Percentiles rank a stretch among this genome's conserved stretches.
These are phyloP conservation scores for Linnaemya tessellans DNA, from an alignment of 2,888 invertebrate species.

Conservation along the genomic window DNA sequence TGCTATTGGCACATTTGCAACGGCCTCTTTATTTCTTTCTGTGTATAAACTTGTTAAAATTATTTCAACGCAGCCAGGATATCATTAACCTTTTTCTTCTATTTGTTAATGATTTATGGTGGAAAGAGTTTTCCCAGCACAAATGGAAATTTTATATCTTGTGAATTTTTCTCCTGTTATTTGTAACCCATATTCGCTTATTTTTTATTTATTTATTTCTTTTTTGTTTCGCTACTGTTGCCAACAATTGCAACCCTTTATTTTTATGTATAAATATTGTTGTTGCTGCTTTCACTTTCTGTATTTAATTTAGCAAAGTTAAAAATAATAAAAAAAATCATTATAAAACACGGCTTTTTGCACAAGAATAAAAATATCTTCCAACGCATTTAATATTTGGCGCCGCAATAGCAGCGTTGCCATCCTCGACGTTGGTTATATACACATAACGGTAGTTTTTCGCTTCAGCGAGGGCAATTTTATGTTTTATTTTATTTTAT, in stretches of 20 bases:
- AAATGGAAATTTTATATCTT: constrained; percentile 25
- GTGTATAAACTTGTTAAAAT: neutral
- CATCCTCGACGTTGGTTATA: constrained; percentile 36
- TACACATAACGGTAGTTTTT: constrained; percentile 5
- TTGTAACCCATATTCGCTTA: constrained; percentile 50
- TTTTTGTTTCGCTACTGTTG: constrained; percentile 16
- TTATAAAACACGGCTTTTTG: constrained; percentile 17
- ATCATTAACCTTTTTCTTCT: constrained; percentile 23
- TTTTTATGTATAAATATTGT: neutral
- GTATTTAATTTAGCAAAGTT: constrained; percentile 14
- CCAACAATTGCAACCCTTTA: constrained; percentile 41
- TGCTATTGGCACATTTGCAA: no score
- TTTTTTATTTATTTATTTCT: neutral
- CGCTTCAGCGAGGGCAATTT: neutral
- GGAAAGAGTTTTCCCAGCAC: neutral
- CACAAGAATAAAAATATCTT: constrained; percentile 38
- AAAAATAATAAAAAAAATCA: constrained; percentile 15
- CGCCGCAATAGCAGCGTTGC: constrained; percentile 47
- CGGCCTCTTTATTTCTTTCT: no score
- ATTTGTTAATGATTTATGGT: constrained; percentile 20
- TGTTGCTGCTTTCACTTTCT: constrained; percentile 48
- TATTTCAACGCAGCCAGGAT: neutral
- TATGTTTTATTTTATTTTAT: no score
- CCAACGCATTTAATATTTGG: constrained; percentile 63
- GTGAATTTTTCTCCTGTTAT: constrained; percentile 8